Conservation (phyloP, 1,140 invertebrate species). For the Mizuhopecten yessoensis region DNA sequence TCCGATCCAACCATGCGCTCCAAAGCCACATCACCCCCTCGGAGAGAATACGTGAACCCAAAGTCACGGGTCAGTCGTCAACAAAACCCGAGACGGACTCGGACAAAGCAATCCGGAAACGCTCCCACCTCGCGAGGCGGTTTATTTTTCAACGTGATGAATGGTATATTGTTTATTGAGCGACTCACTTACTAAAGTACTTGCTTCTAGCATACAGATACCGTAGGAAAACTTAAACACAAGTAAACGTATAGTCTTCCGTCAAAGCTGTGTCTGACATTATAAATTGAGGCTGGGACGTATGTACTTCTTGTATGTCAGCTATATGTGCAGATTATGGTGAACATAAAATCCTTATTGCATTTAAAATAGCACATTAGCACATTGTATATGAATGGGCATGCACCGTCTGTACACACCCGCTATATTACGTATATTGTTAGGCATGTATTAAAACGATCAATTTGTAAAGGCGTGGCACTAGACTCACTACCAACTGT, state of each 20-base stretch:
- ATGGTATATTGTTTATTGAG: neutral
- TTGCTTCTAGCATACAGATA: neutral
- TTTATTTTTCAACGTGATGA: neutral
- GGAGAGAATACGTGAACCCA: neutral
- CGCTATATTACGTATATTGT: too few species aligned
- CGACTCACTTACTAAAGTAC: conserved; percentile 24
- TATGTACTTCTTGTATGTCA: too few species aligned
- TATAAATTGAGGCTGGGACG: too few species aligned
- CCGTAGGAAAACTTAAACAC: too few species aligned
- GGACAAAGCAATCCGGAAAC: conserved; percentile 31
- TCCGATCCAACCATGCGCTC: neutral
- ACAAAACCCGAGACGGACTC: neutral
- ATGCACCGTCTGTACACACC: too few species aligned
- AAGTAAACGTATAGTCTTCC: too few species aligned
- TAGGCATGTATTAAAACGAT: too few species aligned
- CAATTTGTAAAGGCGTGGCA: neutral
- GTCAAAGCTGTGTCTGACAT: too few species aligned
- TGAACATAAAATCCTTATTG: too few species aligned
- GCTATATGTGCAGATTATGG: too few species aligned
- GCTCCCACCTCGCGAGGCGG: neutral
- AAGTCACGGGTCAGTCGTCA: neutral
- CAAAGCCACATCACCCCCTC: neutral
- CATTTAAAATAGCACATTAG: too few species aligned
- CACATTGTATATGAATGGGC: too few species aligned
- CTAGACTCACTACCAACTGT: neutral